phyloP scores from a whole-genome alignment of 2,797 vertebrate genomes.

The Sebastes kiyomatsui region DNA sequence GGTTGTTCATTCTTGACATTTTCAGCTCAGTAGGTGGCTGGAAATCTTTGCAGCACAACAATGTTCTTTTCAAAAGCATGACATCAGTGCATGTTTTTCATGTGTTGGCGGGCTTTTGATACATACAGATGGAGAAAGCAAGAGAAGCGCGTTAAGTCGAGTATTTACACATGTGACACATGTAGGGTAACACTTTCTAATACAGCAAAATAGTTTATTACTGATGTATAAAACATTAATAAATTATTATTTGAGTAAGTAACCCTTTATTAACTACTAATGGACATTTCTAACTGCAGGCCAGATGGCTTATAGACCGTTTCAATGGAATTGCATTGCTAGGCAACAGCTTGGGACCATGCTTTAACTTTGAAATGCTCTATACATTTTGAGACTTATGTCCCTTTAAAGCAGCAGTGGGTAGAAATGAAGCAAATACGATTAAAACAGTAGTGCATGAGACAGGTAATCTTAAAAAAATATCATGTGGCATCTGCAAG shows the following conservation, averaged over 20 bases:
- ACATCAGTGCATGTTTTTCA: constrained; percentile 31
- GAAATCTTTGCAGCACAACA: constrained; percentile 45
- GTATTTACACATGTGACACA: background rate
- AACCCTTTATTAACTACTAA: background rate
- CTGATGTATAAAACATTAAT: background rate
- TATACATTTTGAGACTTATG: background rate
- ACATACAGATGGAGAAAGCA: background rate
- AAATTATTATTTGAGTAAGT: background rate
- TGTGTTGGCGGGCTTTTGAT: background rate
- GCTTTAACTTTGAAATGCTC: no score
- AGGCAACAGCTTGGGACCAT: no score
- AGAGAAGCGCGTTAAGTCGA: background rate
- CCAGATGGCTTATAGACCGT: background rate
- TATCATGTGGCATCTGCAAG: no score
- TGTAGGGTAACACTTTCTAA: background rate
- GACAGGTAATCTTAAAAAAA: no score
- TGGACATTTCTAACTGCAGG: no score
- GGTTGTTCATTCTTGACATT: constrained; percentile 64
- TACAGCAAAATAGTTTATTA: background rate
- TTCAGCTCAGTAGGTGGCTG: constrained; percentile 55
- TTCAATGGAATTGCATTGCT: no score
- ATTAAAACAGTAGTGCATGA: no score
- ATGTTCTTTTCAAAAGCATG: constrained; percentile 24
- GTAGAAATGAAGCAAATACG: no score
- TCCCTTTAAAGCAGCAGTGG: background rate